Evolutionary conservation across 2,113 vertebrate genomes (phyloP).

Genomic region (Vicugna pacos): DNA sequence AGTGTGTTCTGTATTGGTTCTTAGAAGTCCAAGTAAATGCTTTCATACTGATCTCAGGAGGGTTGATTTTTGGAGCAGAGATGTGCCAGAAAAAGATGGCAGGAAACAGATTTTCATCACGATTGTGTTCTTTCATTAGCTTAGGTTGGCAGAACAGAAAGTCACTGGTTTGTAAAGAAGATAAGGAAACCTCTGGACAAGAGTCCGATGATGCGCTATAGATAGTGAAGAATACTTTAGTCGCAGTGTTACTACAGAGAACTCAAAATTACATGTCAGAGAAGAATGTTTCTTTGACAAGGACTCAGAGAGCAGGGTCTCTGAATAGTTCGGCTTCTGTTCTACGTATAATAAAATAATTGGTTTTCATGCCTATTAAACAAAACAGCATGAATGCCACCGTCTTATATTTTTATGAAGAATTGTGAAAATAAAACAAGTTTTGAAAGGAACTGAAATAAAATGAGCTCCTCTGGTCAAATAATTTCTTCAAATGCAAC

Average conservation of each 20-base stretch:
- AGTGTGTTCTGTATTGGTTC: neutral
- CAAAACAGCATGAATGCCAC: neutral
- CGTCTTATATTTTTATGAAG: slow-evolving; percentile 35
- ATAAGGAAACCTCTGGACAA: neutral
- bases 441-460: slow-evolving; percentile 28
- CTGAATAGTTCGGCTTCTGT: neutral
- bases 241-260: neutral
- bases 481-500: neutral
- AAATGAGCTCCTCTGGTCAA: neutral
- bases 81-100: neutral
- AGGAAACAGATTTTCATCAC: neutral
- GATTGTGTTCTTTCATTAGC: neutral
- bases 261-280: slow-evolving; percentile 23
- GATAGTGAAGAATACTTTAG: neutral
- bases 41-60: neutral
- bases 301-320: neutral
- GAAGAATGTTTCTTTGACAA: neutral
- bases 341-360: neutral
- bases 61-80: neutral
- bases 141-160: neutral
- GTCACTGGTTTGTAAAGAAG: slow-evolving; percentile 1
- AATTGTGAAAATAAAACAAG: neutral
- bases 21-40: neutral
- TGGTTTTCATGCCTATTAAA: neutral
- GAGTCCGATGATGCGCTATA: neutral